Conservation (phyloP, 2,888 invertebrate genomes). For the Tachina fera region DNA sequence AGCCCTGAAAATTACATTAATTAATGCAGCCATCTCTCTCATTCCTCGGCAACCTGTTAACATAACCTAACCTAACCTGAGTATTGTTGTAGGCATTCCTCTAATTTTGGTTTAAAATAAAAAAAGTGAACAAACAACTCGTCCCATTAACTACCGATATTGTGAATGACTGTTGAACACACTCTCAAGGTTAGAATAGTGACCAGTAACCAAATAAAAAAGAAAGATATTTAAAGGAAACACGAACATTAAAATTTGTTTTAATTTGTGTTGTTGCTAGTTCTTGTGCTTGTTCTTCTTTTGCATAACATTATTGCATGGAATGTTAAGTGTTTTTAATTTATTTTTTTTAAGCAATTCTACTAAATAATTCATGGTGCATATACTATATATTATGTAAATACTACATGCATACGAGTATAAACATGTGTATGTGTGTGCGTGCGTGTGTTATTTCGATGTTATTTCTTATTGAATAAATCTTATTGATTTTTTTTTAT, state of each 20-base stretch:
- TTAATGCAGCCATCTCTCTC: no score
- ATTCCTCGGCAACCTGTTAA: no score
- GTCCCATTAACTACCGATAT: constrained; percentile 36
- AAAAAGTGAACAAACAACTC: neutral
- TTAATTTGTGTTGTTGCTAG: neutral
- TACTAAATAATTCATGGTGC: neutral
- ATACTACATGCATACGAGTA: no score
- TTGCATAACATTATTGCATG: neutral
- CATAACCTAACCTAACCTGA: no score
- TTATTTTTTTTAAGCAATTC: neutral
- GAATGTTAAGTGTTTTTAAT: neutral
- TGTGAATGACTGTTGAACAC: constrained; percentile 4
- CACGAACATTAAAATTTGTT: constrained; percentile 11
- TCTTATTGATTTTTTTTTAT: constrained; percentile 1
- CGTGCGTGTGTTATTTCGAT: neutral
- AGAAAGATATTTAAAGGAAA: neutral
- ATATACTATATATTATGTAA: neutral
- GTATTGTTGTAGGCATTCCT: no score
- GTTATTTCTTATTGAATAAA: constrained; percentile 51
- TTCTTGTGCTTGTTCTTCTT: constrained; percentile 12
- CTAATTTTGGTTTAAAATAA: no score
- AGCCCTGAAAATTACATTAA: no score
- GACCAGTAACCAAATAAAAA: neutral
- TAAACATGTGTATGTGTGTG: neutral
- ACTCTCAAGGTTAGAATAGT: neutral